phyloP scores from a whole-genome alignment of 1,140 invertebrate genomes.

The Drosophila elegans region DNA sequence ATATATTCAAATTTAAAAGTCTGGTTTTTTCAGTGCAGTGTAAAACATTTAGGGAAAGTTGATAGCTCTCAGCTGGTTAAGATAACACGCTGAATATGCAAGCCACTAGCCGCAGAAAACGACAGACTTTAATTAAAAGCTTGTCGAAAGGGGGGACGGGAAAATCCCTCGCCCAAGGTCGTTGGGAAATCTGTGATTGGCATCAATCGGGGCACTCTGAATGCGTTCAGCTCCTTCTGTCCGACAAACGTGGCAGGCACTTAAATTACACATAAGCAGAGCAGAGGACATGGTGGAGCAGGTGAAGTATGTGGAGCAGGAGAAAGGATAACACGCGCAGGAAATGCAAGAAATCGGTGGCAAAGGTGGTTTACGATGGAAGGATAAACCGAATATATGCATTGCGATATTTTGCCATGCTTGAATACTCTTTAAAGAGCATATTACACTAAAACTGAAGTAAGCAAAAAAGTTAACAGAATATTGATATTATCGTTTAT shows the following conservation, averaged over 20 bases:
- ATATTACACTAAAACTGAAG: not conserved
- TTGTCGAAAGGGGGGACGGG: slow-evolving; percentile 22
- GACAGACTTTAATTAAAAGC: slow-evolving; percentile 58
- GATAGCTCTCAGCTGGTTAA: slow-evolving; percentile 29
- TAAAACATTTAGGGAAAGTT: not conserved
- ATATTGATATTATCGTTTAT: no score
- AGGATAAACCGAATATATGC: slow-evolving; percentile 19
- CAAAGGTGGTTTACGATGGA: slow-evolving; percentile 11
- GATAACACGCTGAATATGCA: slow-evolving; percentile 50
- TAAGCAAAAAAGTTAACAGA: no score
- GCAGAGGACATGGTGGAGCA: not conserved
- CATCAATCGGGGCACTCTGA: slow-evolving; percentile 41
- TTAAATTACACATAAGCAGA: slow-evolving; percentile 61
- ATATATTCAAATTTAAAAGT: no score
- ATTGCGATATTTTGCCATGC: not conserved
- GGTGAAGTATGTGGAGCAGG: not conserved
- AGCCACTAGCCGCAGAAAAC: slow-evolving; percentile 31
- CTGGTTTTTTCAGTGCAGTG: not conserved
- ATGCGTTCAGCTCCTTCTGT: slow-evolving; percentile 8
- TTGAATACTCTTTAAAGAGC: not conserved
- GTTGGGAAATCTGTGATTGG: slow-evolving; percentile 56
- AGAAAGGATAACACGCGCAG: slow-evolving; percentile 25
- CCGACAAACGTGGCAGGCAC: slow-evolving; percentile 65
- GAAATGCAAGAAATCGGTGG: slow-evolving; percentile 11
- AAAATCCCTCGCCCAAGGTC: slow-evolving; percentile 31